Evolutionary conservation across 35 echinoderm and acorn worm genomes (phyloP), one percentile per base, ranked within the genome.

Genomic region (Lytechinus variegatus): DNA sequence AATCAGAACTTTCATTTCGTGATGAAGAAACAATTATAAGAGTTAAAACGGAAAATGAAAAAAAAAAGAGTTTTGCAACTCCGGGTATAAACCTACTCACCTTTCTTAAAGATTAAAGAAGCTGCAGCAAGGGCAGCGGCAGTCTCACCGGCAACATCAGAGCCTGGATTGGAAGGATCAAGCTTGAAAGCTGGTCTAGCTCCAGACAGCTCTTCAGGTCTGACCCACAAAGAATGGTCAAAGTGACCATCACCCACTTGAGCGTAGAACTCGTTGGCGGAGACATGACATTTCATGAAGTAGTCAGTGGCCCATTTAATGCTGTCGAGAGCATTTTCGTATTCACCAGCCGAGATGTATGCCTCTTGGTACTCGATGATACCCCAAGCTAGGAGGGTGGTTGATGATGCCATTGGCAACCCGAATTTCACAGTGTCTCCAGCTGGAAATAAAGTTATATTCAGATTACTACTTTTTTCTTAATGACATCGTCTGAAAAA

Each of bases 261-360:
- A 10, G 52, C 97, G 54, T 97, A 97, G 58, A 97, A 96, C 87
- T 96, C 91, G 12, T 71, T 86, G 12, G 28, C 10, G 13, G 55
- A 90, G 8, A 91, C 87, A 51, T 97, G 95, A 57, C 95, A 96
- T 61, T 97, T 97, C 10, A 97, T 27, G 91, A 97, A 97, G 86
- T 97, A 97, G 52, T 97, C 97, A 11, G 97, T 97, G 24, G 94
- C 97, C 97, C 97, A 97, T 89, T 95, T 96, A 21, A 97, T 57
- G 12, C 54, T 52, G 89, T 96, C 94, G 6, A 92, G 72, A 95
- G 95, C 95, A 53, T 89, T 95, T 4, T 95, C 51, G 86, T 96
- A 89, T 66, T 96, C 57, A 5, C 94, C 94, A 11, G 97, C 94
- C 1, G 27, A 56, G 21, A 57, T 4, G 56, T 98, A 98, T 1